Conservation (phyloP, 2,797 vertebrate species). For the Pangasius mekongensis region DNA sequence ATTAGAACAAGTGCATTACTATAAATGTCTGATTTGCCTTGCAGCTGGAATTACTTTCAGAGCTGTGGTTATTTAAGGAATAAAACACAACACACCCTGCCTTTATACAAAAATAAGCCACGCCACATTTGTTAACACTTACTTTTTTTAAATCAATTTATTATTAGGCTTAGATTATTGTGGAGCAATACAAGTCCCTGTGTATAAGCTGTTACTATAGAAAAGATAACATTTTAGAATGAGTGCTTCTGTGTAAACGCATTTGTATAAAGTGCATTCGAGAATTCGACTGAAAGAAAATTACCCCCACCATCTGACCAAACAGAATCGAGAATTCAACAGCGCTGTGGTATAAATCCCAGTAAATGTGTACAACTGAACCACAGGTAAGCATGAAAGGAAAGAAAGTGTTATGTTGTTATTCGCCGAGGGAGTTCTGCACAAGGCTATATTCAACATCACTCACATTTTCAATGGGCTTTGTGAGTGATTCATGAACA, state of each 20-base stretch:
- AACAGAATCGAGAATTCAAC: neutral
- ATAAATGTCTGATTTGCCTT: neutral
- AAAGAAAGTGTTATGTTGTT: slow-evolving; percentile 22
- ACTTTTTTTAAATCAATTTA: neutral
- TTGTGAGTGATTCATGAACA: slow-evolving; percentile 74
- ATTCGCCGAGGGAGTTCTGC: slow-evolving; percentile 57
- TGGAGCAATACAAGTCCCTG: neutral
- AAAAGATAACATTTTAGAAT: neutral
- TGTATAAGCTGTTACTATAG: neutral
- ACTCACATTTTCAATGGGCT: slow-evolving; percentile 69
- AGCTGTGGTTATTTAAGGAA: neutral
- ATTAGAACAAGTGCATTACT: neutral
- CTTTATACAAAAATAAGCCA: neutral
- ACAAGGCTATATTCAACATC: slow-evolving; percentile 70
- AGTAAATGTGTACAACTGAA: neutral
- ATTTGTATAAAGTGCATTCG: no score
- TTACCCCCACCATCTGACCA: neutral
- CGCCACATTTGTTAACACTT: neutral
- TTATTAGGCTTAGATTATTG: neutral
- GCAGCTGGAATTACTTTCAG: neutral
- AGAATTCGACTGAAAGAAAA: neutral
- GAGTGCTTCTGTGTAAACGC: neutral
- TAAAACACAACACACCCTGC: neutral
- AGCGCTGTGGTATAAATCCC: neutral
- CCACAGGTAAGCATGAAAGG: slow-evolving; percentile 20